Percentiles rank a stretch among this genome's conserved stretches.
phyloP scores from a whole-genome alignment of 2,888 invertebrate species.

The Apodemia hepburni region DNA sequence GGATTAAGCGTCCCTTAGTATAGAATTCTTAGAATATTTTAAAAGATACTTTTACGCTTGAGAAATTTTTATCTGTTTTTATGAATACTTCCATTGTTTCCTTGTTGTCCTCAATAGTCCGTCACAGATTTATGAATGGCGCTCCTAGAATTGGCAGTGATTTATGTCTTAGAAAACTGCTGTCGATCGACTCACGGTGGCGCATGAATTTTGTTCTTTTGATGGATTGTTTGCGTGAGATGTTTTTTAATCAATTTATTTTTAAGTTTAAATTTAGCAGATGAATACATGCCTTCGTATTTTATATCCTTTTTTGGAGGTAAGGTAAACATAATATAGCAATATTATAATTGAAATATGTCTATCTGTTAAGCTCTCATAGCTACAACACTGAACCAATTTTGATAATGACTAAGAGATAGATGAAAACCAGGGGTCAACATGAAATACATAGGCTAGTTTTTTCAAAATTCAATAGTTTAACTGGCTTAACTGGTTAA shows the following conservation, averaged over 20 bases:
- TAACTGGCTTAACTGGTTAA: too few species aligned
- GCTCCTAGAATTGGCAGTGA: conserved; percentile 6
- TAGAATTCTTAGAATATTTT: neutral
- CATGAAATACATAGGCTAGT: too few species aligned
- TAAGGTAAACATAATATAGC: too few species aligned
- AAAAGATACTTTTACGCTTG: neutral
- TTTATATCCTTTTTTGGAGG: too few species aligned
- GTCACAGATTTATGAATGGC: conserved; percentile 12
- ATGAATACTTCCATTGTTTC: conserved; percentile 2
- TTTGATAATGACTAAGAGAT: too few species aligned
- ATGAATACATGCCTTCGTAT: too few species aligned
- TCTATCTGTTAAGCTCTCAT: too few species aligned
- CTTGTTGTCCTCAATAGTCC: conserved; percentile 11
- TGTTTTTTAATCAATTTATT: neutral
- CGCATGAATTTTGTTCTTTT: conserved; percentile 3
- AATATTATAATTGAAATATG: too few species aligned
- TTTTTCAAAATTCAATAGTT: too few species aligned
- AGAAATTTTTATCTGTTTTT: neutral
- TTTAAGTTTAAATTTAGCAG: neutral
- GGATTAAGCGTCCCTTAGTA: too few species aligned
- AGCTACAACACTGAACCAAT: too few species aligned
- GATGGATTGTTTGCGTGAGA: neutral
- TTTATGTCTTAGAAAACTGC: neutral
- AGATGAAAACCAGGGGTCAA: too few species aligned
- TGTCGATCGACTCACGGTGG: neutral